Evolutionary conservation across 2,888 invertebrate species (phyloP).

Genomic region (Fissipunctia ypsillon): DNA sequence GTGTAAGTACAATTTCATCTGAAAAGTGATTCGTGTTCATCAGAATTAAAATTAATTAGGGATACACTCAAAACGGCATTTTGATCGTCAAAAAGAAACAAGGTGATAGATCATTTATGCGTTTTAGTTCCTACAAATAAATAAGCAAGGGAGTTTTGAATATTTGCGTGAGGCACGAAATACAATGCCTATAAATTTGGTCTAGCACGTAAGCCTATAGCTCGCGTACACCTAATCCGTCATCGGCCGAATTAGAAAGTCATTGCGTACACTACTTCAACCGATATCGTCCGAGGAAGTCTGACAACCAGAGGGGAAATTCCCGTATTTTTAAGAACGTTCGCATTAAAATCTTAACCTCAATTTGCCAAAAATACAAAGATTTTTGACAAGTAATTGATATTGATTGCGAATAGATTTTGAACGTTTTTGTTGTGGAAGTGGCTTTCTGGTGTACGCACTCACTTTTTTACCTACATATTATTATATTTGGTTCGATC

Average conservation of each 20-base stretch:
- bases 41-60: not conserved
- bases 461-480: not conserved
- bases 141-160: conserved; percentile 7
- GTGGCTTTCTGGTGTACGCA: not conserved
- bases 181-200: conserved; percentile 10
- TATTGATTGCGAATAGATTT: no score
- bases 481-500: not conserved
- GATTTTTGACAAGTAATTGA: no score
- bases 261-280: not conserved
- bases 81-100: conserved; percentile 12
- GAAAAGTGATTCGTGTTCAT: not conserved
- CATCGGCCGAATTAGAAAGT: not conserved
- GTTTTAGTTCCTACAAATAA: conserved; percentile 8
- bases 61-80: not conserved
- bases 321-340: not conserved
- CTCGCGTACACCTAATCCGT: not conserved
- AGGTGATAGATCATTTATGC: conserved; percentile 33
- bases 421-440: not conserved
- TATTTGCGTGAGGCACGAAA: conserved; percentile 58
- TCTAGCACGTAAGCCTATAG: not conserved
- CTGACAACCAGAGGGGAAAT: no score
- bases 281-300: not conserved
- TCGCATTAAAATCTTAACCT: not conserved
- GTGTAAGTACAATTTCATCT: not conserved
- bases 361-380: not conserved